A percentile compares a stretch with the other conserved stretches of the same genome.
Conservation (phyloP, 2,797 vertebrate genomes). For the Oreochromis mossambicus region DNA sequence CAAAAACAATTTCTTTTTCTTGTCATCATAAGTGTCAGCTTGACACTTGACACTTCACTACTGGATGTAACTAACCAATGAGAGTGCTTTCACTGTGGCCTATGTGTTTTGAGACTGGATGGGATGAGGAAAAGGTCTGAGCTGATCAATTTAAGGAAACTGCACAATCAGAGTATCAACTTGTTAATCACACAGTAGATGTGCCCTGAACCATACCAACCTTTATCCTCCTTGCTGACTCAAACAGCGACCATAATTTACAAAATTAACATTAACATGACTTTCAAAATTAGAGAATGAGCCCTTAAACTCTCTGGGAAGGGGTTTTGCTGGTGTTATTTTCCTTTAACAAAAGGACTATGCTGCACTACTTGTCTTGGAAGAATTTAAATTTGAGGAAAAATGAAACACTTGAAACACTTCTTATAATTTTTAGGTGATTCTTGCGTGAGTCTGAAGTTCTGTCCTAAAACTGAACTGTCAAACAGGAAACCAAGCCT, state of each 20-base stretch:
- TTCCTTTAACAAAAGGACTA: background rate
- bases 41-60: background rate
- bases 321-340: background rate
- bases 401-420: background rate
- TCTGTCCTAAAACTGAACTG: background rate
- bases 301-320: background rate
- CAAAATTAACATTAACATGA: background rate
- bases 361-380: background rate
- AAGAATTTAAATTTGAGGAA: background rate
- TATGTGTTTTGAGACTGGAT: background rate
- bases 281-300: background rate
- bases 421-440: background rate
- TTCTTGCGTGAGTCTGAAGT: background rate
- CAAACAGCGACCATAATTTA: background rate
- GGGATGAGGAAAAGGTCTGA: background rate
- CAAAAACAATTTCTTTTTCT: background rate
- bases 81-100: background rate
- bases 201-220: background rate
- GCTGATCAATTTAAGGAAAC: background rate
- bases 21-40: background rate
- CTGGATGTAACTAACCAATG: background rate
- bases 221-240: background rate
- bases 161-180: background rate
- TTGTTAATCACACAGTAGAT: background rate
- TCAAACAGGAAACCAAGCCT: background rate